phyloP scores from a whole-genome alignment of 1,140 invertebrate genomes.

The Brachionus calyciflorus region DNA sequence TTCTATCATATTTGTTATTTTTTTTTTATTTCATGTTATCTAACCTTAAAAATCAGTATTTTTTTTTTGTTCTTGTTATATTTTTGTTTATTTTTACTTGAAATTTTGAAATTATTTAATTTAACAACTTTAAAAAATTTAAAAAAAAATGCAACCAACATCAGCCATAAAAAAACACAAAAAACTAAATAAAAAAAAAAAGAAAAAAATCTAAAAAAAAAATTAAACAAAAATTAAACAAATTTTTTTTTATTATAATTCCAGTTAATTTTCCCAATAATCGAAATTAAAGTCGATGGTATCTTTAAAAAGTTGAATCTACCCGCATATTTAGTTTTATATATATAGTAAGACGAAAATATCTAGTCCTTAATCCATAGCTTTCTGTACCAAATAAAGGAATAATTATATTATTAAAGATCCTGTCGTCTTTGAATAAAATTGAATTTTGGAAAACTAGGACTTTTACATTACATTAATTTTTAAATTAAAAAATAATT shows the following conservation, averaged over 20 bases:
- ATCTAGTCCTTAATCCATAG: too few relatives aligned
- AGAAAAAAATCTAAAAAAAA: conserved; percentile 44
- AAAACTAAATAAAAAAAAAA: conserved; percentile 10
- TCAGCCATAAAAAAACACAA: neutral
- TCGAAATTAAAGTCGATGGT: too few relatives aligned
- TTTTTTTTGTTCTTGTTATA: conserved; percentile 5
- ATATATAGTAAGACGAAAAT: too few relatives aligned
- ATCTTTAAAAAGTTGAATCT: too few relatives aligned
- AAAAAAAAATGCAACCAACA: neutral
- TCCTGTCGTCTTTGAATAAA: too few relatives aligned
- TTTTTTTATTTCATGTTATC: conserved; percentile 7
- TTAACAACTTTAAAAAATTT: conserved; percentile 1
- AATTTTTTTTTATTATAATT: conserved; percentile 1
- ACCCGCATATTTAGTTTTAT: too few relatives aligned
- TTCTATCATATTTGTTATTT: neutral
- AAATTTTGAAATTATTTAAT: conserved; percentile 44
- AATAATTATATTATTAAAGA: too few relatives aligned
- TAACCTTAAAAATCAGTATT: conserved; percentile 5
- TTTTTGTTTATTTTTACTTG: conserved; percentile 26
- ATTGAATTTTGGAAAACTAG: too few relatives aligned
- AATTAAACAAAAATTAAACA: neutral
- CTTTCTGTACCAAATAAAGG: too few relatives aligned
- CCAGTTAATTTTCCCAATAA: too few relatives aligned
- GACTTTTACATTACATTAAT: too few relatives aligned
- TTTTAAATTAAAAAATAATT: too few relatives aligned